Evolutionary conservation across 2,888 invertebrate species (phyloP).

Genomic region (Cheiracanthium punctorium): DNA sequence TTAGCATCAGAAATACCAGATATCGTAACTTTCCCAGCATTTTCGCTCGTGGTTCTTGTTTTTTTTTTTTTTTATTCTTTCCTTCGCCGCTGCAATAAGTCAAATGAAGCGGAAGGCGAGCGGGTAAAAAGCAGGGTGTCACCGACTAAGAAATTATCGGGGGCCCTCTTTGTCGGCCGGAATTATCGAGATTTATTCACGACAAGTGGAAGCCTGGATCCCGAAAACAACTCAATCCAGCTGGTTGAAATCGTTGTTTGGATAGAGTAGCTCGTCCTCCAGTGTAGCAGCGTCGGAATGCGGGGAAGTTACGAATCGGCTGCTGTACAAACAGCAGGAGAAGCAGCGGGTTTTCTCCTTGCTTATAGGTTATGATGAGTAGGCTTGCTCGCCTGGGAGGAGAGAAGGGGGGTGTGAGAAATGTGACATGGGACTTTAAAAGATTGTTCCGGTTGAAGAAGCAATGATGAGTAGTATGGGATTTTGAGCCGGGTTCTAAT

Average conservation of each 20-base stretch:
- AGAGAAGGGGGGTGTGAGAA: neutral
- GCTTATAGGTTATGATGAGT: neutral
- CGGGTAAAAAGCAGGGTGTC: conserved; percentile 3
- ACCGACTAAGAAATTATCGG: conserved; percentile 11
- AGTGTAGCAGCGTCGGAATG: neutral
- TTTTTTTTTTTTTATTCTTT: neutral
- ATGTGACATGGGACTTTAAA: neutral
- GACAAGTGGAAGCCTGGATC: conserved; percentile 59
- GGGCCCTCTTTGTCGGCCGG: conserved; percentile 45
- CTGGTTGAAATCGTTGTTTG: conserved; percentile 52
- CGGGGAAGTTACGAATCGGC: neutral
- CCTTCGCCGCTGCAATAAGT: conserved; percentile 33
- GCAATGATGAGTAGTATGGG: neutral
- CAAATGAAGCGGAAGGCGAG: neutral
- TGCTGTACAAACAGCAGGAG: conserved; percentile 12
- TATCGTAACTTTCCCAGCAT: conserved; percentile 38
- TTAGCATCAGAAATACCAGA: conserved; percentile 2
- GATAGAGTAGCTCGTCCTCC: conserved; percentile 28
- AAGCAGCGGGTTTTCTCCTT: neutral
- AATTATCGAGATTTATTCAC: conserved; percentile 63
- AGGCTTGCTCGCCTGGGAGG: neutral
- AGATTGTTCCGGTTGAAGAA: neutral
- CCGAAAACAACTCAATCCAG: conserved; percentile 68
- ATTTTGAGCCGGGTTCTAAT: conserved; percentile 2
- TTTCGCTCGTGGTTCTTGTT: conserved; percentile 28